Evolutionary conservation across 2,113 vertebrate species (phyloP).

Genomic region (Rhizomys pruinosus): DNA sequence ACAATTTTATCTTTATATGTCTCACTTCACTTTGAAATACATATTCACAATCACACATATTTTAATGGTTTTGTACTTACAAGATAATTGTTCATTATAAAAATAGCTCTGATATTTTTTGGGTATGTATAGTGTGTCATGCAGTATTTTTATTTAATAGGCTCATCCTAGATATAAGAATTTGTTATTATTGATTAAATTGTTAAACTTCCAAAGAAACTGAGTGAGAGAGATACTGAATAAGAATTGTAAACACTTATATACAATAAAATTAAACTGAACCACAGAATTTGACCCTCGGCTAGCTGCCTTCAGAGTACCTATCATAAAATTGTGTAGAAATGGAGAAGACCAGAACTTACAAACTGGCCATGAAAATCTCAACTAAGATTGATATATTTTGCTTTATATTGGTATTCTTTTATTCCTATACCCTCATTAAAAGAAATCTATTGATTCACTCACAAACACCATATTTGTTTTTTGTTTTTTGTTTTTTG

Average conservation of each 20-base stretch:
- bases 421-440: not conserved
- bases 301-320: not conserved
- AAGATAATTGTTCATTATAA: not conserved
- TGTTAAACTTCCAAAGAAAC: not conserved
- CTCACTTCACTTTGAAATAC: not conserved
- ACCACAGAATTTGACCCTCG: not conserved
- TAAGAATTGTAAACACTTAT: not conserved
- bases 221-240: not conserved
- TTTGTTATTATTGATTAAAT: not conserved
- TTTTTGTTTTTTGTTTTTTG: no score
- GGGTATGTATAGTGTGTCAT: not conserved
- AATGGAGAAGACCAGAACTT: not conserved
- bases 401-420: constrained; percentile 54
- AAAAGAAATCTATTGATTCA: constrained; percentile 30
- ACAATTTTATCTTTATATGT: not conserved
- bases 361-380: not conserved
- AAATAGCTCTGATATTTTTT: not conserved
- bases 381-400: not conserved
- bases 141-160: not conserved
- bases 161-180: not conserved
- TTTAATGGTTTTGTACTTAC: not conserved
- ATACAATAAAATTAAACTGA: not conserved
- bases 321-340: not conserved
- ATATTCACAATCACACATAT: not conserved
- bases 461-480: constrained; percentile 55